Evolutionary conservation across 2,113 vertebrate species (phyloP).

Genomic region (Ramphastos sulfuratus): DNA sequence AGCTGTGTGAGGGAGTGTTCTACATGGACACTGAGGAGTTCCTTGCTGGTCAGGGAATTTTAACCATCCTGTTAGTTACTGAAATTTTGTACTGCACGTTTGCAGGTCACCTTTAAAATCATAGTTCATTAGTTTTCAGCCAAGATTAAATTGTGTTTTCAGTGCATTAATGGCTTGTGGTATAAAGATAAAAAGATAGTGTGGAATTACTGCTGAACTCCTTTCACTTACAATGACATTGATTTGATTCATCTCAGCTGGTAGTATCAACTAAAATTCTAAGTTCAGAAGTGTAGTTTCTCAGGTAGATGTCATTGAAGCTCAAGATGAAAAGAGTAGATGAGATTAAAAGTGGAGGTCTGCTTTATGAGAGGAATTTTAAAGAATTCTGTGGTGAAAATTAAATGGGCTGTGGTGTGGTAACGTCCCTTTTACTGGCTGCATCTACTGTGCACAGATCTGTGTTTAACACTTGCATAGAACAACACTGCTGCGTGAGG

Average conservation of each 20-base stretch:
- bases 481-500: not conserved
- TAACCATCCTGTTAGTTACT: not conserved
- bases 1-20: not conserved
- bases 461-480: not conserved
- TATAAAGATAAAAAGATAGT: constrained; percentile 46
- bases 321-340: constrained; percentile 3
- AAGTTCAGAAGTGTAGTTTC: constrained; percentile 45
- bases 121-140: constrained; percentile 40
- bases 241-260: constrained; percentile 63
- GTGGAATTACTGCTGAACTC: constrained; percentile 25
- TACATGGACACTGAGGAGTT: not conserved
- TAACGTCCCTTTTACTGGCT: not conserved
- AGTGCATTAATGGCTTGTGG: constrained; percentile 43
- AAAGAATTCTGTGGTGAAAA: not conserved
- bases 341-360: not conserved
- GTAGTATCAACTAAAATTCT: constrained; percentile 8
- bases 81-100: not conserved
- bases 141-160: constrained; percentile 50
- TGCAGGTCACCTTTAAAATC: constrained; percentile 58
- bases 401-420: not conserved
- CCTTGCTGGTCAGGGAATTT: not conserved
- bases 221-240: constrained; percentile 23
- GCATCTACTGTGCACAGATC: not conserved
- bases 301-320: constrained; percentile 45
- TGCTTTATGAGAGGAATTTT: not conserved